phyloP scores from a whole-genome alignment of 2,797 vertebrate species.

The Acrocephalus scirpaceus region DNA sequence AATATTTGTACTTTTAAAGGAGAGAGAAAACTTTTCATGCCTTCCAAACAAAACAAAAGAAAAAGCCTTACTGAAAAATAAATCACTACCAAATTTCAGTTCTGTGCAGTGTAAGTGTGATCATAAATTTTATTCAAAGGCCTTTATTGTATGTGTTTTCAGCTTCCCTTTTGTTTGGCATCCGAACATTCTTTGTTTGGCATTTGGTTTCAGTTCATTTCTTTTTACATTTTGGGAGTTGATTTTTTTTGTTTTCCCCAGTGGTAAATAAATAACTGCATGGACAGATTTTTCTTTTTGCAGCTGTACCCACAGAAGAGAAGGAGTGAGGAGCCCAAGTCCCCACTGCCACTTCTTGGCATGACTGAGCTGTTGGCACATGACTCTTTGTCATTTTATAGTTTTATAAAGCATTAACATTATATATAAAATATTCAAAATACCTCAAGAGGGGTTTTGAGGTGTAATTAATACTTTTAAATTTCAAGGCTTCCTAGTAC shows the following conservation, averaged over 20 bases:
- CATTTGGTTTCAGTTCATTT: background rate
- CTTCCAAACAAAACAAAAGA: background rate
- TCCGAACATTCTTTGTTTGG: background rate
- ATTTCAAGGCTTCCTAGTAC: background rate
- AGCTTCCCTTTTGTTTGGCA: background rate
- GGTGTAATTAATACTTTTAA: background rate
- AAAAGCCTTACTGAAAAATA: background rate
- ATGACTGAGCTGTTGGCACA: background rate
- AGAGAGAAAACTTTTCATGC: background rate
- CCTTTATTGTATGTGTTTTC: background rate
- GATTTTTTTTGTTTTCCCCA: background rate
- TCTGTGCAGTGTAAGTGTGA: background rate
- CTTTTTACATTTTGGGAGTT: background rate
- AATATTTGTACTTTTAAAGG: background rate
- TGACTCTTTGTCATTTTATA: background rate
- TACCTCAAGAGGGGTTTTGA: background rate
- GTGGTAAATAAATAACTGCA: background rate
- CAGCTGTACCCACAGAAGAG: background rate
- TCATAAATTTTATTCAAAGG: background rate
- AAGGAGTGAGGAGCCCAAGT: background rate
- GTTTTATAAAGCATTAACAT: background rate
- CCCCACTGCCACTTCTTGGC: background rate
- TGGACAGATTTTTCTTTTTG: background rate
- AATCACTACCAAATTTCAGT: background rate
- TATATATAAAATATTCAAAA: background rate